These are phyloP conservation scores for Rousettus madagascariensis DNA, from an alignment of 2,797 vertebrate species.

Conservation along the genomic window DNA sequence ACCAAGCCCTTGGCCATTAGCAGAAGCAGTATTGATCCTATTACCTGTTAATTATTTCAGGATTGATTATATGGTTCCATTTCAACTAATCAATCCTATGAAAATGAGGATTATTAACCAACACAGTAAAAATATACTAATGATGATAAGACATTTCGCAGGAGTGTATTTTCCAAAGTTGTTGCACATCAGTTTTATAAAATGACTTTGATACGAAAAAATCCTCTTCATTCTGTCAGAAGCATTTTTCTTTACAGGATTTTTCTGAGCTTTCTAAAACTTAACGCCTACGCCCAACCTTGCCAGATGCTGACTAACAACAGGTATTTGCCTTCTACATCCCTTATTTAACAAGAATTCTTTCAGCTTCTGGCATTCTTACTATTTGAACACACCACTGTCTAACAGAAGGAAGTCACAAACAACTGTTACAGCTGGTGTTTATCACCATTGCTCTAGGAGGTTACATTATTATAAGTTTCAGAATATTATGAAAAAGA, in stretches of 20 bases:
- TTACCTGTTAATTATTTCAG: accelerated
- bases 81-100: accelerated
- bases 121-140: accelerated
- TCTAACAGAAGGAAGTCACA: conserved; percentile 5
- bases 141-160: accelerated
- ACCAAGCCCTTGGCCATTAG: accelerated
- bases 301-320: conserved; percentile 44
- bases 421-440: neutral
- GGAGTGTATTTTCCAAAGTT: neutral
- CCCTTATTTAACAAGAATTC: conserved; percentile 60
- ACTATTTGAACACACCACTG: conserved; percentile 76
- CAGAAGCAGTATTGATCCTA: accelerated
- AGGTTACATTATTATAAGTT: conserved; percentile 67
- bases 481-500: conserved; percentile 68
- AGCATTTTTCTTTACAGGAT: conserved; percentile 67
- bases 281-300: conserved; percentile 18
- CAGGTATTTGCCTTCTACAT: accelerated
- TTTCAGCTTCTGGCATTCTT: conserved; percentile 58
- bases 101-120: accelerated
- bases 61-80: neutral
- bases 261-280: conserved; percentile 60
- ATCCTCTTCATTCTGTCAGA: conserved; percentile 75
- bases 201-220: conserved; percentile 73
- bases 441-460: conserved; percentile 43
- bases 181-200: accelerated